These are phyloP conservation scores for Chymomyza caudatula DNA, from an alignment of 2,888 invertebrate genomes.

Conservation along the genomic window DNA sequence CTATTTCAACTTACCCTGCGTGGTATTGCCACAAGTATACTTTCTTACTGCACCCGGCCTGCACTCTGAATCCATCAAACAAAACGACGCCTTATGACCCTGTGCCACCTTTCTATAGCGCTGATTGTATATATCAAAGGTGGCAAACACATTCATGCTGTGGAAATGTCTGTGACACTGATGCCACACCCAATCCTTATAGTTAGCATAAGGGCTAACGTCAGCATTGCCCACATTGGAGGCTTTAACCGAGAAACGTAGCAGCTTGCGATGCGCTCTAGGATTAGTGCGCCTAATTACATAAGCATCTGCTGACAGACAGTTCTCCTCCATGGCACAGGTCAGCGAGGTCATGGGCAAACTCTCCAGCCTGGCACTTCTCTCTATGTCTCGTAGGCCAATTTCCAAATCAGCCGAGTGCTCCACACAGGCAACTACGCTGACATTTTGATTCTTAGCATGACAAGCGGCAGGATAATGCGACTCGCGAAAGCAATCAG, in stretches of 20 bases:
- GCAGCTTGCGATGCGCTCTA: slow-evolving; percentile 50
- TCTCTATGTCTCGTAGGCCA: slow-evolving; percentile 61
- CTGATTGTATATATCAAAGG: slow-evolving; percentile 67
- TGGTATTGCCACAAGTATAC: slow-evolving; percentile 66
- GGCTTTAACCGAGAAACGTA: slow-evolving; percentile 71
- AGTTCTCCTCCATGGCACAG: slow-evolving; percentile 74
- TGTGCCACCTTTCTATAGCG: slow-evolving; percentile 64
- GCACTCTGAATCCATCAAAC: slow-evolving; percentile 67
- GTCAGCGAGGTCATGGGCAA: slow-evolving; percentile 62
- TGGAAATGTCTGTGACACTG: slow-evolving; percentile 71
- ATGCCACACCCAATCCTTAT: slow-evolving; percentile 73
- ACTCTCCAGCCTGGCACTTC: slow-evolving; percentile 50
- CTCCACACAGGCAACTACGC: slow-evolving; percentile 61
- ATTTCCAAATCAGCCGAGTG: slow-evolving; percentile 61
- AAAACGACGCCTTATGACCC: slow-evolving; percentile 74
- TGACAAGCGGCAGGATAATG: slow-evolving; percentile 53
- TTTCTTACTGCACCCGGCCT: slow-evolving; percentile 45
- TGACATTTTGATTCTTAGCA: slow-evolving; percentile 59
- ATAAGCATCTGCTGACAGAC: slow-evolving; percentile 68
- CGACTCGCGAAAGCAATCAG: slow-evolving; percentile 62
- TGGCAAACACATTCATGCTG: slow-evolving; percentile 72
- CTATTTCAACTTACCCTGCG: slow-evolving; percentile 57
- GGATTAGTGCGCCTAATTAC: slow-evolving; percentile 59
- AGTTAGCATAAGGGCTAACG: slow-evolving; percentile 72
- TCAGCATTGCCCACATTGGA: slow-evolving; percentile 71